Evolutionary conservation across 1,140 invertebrate species (phyloP), one percentile per base, ranked within the genome.

Genomic region (Aphelinus atriplicis): DNA sequence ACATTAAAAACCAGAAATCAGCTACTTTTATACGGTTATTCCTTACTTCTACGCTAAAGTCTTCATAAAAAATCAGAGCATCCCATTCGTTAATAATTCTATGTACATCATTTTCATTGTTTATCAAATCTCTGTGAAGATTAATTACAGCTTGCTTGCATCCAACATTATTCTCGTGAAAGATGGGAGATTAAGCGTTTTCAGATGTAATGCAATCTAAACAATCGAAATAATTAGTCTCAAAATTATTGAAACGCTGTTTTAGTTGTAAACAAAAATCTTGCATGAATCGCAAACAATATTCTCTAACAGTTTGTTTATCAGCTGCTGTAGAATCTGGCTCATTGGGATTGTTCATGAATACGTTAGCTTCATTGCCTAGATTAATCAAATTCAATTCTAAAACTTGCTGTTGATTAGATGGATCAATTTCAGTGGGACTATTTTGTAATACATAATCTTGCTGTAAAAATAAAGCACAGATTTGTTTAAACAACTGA

Each of bases 391-490:
- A 65, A 26, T 75, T 64, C 53, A 71, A 7, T 3, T 51, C 47
- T 7, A 65, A 43, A n/a, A 76, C 71, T 42, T 71, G 45, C 48
- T 51, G 47, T 66, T 45, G 2, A n/a, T 65, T 68, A 2, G 9
- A 48, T 5, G 53, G 76, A 66, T 77, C 58, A 7, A 77, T 74
- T 7, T 65, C 42, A 6, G 51, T 3, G 10, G 62, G 56, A 9
- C 5, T n/a, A 58, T 65, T 77, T 61, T 57, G 6, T 45, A 53
- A n/a, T 42, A 77, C 47, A 58, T 77, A 71, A 47, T n/a, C 26
- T 9, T 58, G 3, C 3, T 69, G 45, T 45, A 57, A 10, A 46
- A 69, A 69, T 57, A 69, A n/a, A 43, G 10, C 66, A 5, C 53
- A 45, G 3, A 69, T 50, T 46, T 63, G 3, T 45, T 60, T 50